A percentile compares a stretch with the other conserved stretches of the same genome.
Evolutionary conservation across 2,888 invertebrate species (phyloP).

Genomic region (Octonoba sinensis): DNA sequence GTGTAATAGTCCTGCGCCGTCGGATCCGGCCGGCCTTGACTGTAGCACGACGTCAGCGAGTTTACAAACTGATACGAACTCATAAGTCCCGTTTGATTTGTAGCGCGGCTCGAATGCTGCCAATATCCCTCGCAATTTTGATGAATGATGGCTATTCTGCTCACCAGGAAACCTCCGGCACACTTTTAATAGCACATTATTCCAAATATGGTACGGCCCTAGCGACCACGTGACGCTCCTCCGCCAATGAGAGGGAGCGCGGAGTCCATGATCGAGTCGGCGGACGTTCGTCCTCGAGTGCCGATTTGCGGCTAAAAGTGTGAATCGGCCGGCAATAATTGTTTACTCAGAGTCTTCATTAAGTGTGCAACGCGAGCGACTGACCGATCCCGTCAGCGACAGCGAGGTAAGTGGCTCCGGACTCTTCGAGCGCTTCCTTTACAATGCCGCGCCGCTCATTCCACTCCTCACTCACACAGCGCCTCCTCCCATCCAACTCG

Average conservation of each 20-base stretch:
- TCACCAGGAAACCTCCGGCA: conserved; percentile 69
- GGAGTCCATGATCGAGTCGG: conserved; percentile 66
- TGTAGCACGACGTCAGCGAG: conserved; percentile 91
- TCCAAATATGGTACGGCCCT: conserved; percentile 68
- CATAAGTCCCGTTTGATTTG: conserved; percentile 75
- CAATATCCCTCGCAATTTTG: conserved; percentile 70
- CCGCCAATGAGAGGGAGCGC: conserved; percentile 66
- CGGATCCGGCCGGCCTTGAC: conserved; percentile 71
- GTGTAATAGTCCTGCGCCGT: conserved; percentile 68
- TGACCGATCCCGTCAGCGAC: conserved; percentile 25
- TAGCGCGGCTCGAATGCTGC: conserved; percentile 67
- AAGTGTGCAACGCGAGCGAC: conserved; percentile 14
- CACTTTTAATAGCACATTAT: conserved; percentile 70
- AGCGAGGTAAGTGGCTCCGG: conserved; percentile 46
- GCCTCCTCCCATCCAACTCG: conserved; percentile 16
- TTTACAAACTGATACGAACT: conserved; percentile 98
- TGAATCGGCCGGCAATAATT: conserved; percentile 54
- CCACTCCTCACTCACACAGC: conserved; percentile 36
- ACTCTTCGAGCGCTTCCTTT: conserved; percentile 55
- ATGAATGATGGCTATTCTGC: conserved; percentile 70
- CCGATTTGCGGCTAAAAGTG: conserved; percentile 57
- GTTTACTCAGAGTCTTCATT: conserved; percentile 30
- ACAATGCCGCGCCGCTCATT: conserved; percentile 25
- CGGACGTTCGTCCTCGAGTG: conserved; percentile 27
- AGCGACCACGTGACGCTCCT: conserved; percentile 66